phyloP scores from a whole-genome alignment of 30 jellyfish, hydroid and myxozoan species.

The Chrysaora quinquecirrha region DNA sequence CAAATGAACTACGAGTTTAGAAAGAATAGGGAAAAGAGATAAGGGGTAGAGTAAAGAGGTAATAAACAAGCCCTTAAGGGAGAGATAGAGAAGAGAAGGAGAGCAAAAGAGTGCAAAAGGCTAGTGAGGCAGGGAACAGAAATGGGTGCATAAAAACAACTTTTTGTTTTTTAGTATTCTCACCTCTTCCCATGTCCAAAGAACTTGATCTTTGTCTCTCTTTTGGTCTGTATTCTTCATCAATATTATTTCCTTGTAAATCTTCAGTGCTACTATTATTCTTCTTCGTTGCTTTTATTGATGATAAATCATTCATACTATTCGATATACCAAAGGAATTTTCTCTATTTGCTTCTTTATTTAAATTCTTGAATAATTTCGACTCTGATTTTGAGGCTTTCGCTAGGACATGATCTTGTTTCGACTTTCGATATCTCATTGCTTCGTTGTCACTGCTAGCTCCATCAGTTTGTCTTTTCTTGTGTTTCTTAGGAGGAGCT shows the following conservation, averaged over 20 bases:
- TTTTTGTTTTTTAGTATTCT: no score
- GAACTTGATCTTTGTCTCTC: conserved; percentile 84
- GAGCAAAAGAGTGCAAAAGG: no score
- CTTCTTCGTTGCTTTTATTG: conserved; percentile 46
- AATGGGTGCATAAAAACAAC: no score
- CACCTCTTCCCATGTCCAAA: conserved; percentile 87
- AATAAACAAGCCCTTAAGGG: no score
- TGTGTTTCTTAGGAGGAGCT: conserved; percentile 22
- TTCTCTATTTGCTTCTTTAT: neutral
- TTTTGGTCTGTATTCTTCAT: conserved; percentile 26
- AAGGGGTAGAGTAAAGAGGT: no score
- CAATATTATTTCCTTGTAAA: conserved; percentile 30
- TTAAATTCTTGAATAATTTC: neutral
- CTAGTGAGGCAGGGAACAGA: no score
- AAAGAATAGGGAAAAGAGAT: no score
- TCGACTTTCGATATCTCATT: conserved; percentile 4
- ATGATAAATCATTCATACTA: conserved; percentile 80
- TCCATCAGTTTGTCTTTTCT: conserved; percentile 25
- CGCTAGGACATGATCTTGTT: neutral
- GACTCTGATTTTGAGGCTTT: conserved; percentile 50
- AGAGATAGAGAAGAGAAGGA: no score
- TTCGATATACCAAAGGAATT: conserved; percentile 44
- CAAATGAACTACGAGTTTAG: no score
- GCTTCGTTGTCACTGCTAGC: conserved; percentile 59
- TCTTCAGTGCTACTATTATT: conserved; percentile 45